These are phyloP conservation scores for Morbakka virulenta DNA, from an alignment of 30 jellyfish, hydroid and myxozoan species.

Conservation along the genomic window DNA sequence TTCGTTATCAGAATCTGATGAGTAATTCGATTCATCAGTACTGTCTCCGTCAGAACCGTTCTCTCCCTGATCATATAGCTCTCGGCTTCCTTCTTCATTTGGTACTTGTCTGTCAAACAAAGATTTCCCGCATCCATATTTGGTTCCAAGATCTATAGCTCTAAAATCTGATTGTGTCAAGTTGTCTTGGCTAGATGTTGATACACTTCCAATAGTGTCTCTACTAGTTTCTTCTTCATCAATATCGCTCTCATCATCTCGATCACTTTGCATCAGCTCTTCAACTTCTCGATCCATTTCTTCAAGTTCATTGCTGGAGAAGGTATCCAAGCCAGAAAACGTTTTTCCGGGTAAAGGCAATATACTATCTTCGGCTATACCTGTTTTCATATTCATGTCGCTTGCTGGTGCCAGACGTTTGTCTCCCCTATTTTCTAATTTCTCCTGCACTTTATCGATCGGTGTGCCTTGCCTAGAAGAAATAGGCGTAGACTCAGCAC, in stretches of 20 bases:
- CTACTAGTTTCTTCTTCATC: slow-evolving; percentile 30
- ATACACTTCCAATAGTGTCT: slow-evolving; percentile 54
- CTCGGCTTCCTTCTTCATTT: too few species aligned
- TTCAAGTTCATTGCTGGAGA: slow-evolving; percentile 78
- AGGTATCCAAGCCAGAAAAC: slow-evolving; percentile 45
- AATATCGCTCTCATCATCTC: slow-evolving; percentile 10
- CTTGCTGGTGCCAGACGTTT: neutral
- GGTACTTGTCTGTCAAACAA: neutral
- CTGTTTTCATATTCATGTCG: neutral
- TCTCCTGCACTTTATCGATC: slow-evolving; percentile 11
- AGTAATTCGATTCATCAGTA: neutral
- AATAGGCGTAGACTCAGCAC: slow-evolving; percentile 53
- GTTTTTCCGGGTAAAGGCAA: slow-evolving; percentile 56
- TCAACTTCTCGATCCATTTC: slow-evolving; percentile 97
- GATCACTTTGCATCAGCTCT: slow-evolving; percentile 72
- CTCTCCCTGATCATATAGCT: too few species aligned
- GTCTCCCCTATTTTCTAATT: neutral
- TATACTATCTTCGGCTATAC: neutral
- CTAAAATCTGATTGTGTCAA: slow-evolving; percentile 15
- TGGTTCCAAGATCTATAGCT: neutral
- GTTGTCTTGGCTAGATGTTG: slow-evolving; percentile 48
- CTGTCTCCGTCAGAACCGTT: neutral
- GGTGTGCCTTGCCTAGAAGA: slow-evolving; percentile 86
- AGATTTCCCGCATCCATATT: neutral
- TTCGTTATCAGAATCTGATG: neutral